Evolutionary conservation across 2,113 vertebrate genomes (phyloP), one percentile per base, ranked within the genome.

Genomic region (Arothron firmamentum): DNA sequence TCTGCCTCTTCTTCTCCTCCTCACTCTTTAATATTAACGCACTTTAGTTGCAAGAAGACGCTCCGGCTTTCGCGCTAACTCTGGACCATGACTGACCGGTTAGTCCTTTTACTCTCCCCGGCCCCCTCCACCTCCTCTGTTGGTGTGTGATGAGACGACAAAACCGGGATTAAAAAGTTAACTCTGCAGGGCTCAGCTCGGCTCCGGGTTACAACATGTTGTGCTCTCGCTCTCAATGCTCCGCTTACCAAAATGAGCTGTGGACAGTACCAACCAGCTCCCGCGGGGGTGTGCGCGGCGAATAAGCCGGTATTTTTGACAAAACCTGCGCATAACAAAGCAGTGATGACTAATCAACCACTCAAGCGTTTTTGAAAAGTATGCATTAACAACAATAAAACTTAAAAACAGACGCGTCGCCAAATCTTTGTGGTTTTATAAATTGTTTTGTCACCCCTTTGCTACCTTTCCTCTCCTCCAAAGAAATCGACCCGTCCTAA

Each of bases 131-230:
- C 75, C 77, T 75, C 63, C 61, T 67, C 65, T 58, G 56, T 57
- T n/a, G 16, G 28, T 47, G 67, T 45, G 78, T 4, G 73, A 66
- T 78, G 82, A 79, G 25, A 70, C 67, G 59, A 77, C 81, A 68
- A 61, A 70, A 56, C 67, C 70, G 73, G 80, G 72, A 71, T 85
- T 80, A 78, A 71, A 83, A 89, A 89, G 88, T 90, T 87, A 65
- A 78, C 72, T 31, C 72, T 31, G 53, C 3, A 11, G 11, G 52
- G 43, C 6, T 14, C 53, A 0, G 34, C 25, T 23, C 53, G 4
- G 20, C 46, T 49, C 11, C 56, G 38, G 34, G 69, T 80, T 85
- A 80, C 78, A 88, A 77, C 88, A 82, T 89, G 84, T 87, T 89
- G 81, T 88, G 88, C 75, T 80, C 70, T 2, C 52, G 48, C 69